Conservation (phyloP, 2,888 invertebrate genomes). For the Drosophila melanosoma region DNA sequence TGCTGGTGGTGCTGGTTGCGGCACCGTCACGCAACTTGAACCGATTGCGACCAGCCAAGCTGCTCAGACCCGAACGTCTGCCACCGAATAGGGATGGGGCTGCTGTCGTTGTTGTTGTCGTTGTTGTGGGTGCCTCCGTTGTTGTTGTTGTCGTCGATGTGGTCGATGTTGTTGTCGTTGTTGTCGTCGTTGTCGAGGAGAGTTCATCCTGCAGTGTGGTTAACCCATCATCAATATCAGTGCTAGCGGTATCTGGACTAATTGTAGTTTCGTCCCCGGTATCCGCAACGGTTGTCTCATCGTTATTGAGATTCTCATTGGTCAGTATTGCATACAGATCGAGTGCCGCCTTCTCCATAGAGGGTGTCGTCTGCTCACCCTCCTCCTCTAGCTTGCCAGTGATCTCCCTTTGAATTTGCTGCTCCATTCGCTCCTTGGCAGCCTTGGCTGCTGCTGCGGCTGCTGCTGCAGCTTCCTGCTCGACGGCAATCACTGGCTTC, state of each 20-base stretch:
- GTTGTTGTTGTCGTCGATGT: slow-evolving; percentile 84
- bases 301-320: slow-evolving; percentile 87
- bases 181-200: slow-evolving; percentile 86
- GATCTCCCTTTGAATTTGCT: slow-evolving; percentile 43
- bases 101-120: slow-evolving; percentile 84
- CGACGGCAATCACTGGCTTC: slow-evolving; percentile 74
- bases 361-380: slow-evolving; percentile 86
- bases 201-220: slow-evolving; percentile 86
- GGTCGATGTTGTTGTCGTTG: slow-evolving; percentile 84
- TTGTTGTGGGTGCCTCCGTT: slow-evolving; percentile 85
- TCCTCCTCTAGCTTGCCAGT: slow-evolving; percentile 59
- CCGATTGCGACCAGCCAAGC: slow-evolving; percentile 82
- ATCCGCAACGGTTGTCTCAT: slow-evolving; percentile 82
- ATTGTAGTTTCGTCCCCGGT: slow-evolving; percentile 80
- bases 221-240: slow-evolving; percentile 78
- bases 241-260: slow-evolving; percentile 82
- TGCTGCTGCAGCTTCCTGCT: slow-evolving; percentile 77
- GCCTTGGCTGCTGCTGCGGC: slow-evolving; percentile 61
- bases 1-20: slow-evolving; percentile 85
- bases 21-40: slow-evolving; percentile 79
- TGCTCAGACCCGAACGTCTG: slow-evolving; percentile 71
- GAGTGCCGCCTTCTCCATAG: slow-evolving; percentile 93
- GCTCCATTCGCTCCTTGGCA: slow-evolving; percentile 47
- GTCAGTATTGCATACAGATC: slow-evolving; percentile 93
- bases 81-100: slow-evolving; percentile 80